Evolutionary conservation across 2,113 vertebrate genomes (phyloP).

Genomic region (Peromyscus californicus): DNA sequence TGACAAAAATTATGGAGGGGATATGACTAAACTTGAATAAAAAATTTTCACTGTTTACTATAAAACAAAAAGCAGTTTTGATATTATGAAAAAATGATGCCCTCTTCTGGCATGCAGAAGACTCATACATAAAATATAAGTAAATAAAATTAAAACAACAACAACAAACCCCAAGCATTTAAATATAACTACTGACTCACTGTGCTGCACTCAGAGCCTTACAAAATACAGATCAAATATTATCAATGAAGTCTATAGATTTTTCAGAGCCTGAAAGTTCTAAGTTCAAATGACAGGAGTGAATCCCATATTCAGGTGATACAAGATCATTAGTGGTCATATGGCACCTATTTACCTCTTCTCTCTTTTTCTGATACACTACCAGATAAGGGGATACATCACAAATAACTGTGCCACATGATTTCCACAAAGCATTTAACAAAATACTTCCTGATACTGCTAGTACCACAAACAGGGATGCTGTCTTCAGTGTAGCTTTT

Average conservation of each 20-base stretch:
- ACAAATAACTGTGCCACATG: not conserved
- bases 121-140: not conserved
- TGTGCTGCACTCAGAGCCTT: not conserved
- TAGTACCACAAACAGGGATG: not conserved
- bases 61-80: slow-evolving; percentile 5
- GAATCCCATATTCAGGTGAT: not conserved
- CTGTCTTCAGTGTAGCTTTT: not conserved
- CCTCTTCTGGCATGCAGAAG: not conserved
- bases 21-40: not conserved
- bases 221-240: not conserved
- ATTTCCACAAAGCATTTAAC: slow-evolving; percentile 7
- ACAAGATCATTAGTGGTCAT: not conserved
- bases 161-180: not conserved
- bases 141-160: not conserved
- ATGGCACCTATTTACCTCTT: not conserved
- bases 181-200: not conserved
- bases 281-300: not conserved
- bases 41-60: slow-evolving; percentile 59
- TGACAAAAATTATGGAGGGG: slow-evolving; percentile 36
- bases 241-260: not conserved
- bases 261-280: slow-evolving; percentile 21
- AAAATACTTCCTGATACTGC: not conserved
- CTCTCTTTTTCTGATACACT: not conserved
- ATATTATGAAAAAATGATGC: not conserved
- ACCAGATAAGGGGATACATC: not conserved